Percentiles rank a stretch among this genome's conserved stretches.
phyloP scores from a whole-genome alignment of 2,888 invertebrate species.

The Caenorhabditis drosophilae region DNA sequence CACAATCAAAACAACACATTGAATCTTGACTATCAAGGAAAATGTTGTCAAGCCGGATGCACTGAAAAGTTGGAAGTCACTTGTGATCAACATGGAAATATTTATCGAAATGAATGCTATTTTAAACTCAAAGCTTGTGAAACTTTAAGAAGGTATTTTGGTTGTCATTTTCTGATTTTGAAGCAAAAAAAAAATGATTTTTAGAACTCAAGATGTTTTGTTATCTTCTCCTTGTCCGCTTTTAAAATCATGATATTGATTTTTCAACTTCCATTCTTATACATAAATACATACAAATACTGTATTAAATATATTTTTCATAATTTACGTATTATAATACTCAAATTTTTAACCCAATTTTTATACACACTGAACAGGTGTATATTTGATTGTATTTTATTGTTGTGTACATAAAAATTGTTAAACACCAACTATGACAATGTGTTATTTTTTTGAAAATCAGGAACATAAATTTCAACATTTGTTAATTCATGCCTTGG shows the following conservation, averaged over 20 bases:
- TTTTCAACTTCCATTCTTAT: constrained; percentile 4
- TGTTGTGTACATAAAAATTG: constrained; percentile 7
- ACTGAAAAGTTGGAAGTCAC: constrained; percentile 38
- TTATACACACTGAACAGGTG: too few species aligned
- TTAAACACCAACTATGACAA: too few species aligned
- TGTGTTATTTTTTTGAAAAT: too few species aligned
- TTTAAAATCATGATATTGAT: constrained; percentile 23
- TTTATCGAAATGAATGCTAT: constrained; percentile 48
- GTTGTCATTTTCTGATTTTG: too few species aligned
- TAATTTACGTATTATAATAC: too few species aligned
- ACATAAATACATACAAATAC: not conserved
- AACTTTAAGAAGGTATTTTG: constrained; percentile 38
- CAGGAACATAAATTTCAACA: constrained; percentile 15
- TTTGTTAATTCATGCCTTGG: constrained; percentile 22
- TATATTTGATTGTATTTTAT: too few species aligned
- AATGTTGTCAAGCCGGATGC: constrained; percentile 51
- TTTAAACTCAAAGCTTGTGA: constrained; percentile 48
- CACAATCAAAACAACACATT: constrained; percentile 39
- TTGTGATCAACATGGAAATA: constrained; percentile 54
- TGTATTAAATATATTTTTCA: too few species aligned
- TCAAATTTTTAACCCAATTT: too few species aligned
- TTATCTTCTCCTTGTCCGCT: constrained; percentile 34
- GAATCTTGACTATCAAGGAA: constrained; percentile 48
- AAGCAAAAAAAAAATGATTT: too few species aligned
- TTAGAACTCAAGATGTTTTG: constrained; percentile 38